phyloP scores from a whole-genome alignment of 2,113 vertebrate species.

The Thryonomys swinderianus region DNA sequence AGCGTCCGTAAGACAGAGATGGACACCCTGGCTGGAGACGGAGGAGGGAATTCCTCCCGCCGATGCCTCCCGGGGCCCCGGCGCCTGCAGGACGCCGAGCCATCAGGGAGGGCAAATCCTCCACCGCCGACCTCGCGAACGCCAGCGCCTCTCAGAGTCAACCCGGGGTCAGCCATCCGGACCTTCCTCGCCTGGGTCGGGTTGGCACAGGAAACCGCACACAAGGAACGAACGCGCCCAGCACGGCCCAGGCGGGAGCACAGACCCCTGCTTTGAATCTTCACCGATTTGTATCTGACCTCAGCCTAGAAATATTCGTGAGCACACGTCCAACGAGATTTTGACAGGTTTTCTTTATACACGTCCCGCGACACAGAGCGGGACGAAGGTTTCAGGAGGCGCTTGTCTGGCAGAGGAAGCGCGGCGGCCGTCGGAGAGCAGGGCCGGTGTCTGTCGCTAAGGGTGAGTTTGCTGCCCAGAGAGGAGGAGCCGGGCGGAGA shows the following conservation, averaged over 20 bases:
- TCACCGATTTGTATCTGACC: not conserved
- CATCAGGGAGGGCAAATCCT: no score
- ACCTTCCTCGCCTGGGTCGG: no score
- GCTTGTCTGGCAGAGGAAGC: accelerated
- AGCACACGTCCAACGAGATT: not conserved
- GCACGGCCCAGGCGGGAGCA: not conserved
- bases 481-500: not conserved
- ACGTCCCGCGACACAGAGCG: not conserved
- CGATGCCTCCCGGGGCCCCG: not conserved
- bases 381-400: not conserved
- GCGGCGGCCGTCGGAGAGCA: not conserved
- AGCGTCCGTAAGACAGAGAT: not conserved
- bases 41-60: not conserved
- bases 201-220: no score
- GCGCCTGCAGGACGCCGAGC: not conserved
- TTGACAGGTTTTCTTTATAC: not conserved
- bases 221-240: not conserved
- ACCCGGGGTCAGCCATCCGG: not conserved
- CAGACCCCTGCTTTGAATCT: not conserved
- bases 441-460: not conserved
- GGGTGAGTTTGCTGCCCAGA: no score
- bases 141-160: no score
- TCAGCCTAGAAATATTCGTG: not conserved
- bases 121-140: accelerated
- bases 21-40: no score